Evolutionary conservation across 2,888 invertebrate genomes (phyloP).

Genomic region (Anoncus sp.): DNA sequence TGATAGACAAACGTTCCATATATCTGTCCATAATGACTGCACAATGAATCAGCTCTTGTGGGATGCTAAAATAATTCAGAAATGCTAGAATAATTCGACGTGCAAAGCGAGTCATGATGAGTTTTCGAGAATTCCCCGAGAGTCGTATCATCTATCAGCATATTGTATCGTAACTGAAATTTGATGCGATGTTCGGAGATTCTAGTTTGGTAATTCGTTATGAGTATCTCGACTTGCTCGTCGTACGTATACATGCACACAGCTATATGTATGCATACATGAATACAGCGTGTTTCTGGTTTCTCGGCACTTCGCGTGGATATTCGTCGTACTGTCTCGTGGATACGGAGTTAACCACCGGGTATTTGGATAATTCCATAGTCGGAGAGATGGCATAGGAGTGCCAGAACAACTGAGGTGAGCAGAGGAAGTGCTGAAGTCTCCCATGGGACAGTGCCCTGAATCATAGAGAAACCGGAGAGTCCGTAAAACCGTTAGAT

Average conservation of each 20-base stretch:
- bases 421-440: slow-evolving; percentile 25
- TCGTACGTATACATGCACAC: background rate
- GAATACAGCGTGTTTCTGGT: background rate
- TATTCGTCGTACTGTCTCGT: slow-evolving; percentile 12
- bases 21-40: background rate
- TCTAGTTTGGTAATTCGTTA: background rate
- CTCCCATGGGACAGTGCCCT: slow-evolving; percentile 13
- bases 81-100: background rate
- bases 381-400: slow-evolving; percentile 12
- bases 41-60: background rate
- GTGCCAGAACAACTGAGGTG: slow-evolving; percentile 15
- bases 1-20: too few species aligned
- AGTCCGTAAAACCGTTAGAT: slow-evolving; percentile 47
- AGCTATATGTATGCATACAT: too few species aligned
- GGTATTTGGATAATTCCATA: slow-evolving; percentile 42
- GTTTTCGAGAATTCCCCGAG: background rate
- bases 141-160: slow-evolving; percentile 1
- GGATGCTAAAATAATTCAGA: background rate
- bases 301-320: background rate
- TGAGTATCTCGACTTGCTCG: slow-evolving; percentile 16
- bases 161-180: slow-evolving; percentile 30
- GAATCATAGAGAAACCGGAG: slow-evolving; percentile 32
- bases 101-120: background rate
- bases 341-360: slow-evolving; percentile 20
- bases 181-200: slow-evolving; percentile 18